A percentile compares a stretch with the other conserved stretches of the same genome.
phyloP scores from a whole-genome alignment of 35 echinoderm and acorn worm species.

The Ptychodera flava region DNA sequence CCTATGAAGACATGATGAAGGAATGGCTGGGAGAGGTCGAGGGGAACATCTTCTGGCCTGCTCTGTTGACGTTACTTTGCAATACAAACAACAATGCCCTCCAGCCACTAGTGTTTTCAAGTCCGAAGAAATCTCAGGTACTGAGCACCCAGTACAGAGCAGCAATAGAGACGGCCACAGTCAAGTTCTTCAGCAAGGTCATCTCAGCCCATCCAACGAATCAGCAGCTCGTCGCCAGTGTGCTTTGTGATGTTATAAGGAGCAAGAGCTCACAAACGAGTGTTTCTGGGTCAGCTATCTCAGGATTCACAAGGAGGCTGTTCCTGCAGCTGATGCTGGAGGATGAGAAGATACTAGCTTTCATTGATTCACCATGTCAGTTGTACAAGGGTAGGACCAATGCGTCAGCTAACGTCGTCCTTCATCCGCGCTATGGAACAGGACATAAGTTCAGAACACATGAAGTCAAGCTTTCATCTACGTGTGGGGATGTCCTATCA shows the following conservation, averaged over 20 bases:
- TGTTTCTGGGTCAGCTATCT: constrained; percentile 41
- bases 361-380: constrained; percentile 50
- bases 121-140: constrained; percentile 26
- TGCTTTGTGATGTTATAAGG: constrained; percentile 88
- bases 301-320: constrained; percentile 82
- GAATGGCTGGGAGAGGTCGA: constrained; percentile 81
- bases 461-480: constrained; percentile 71
- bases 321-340: constrained; percentile 96
- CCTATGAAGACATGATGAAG: constrained; percentile 65
- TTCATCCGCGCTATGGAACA: constrained; percentile 55
- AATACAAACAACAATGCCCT: constrained; percentile 45
- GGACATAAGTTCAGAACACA: constrained; percentile 81
- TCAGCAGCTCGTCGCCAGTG: constrained; percentile 82
- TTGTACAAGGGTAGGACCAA: constrained; percentile 41
- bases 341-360: constrained; percentile 71
- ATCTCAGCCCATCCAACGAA: constrained; percentile 78
- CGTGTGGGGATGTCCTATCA: constrained; percentile 43
- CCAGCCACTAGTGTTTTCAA: constrained; percentile 8
- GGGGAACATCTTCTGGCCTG: constrained; percentile 83
- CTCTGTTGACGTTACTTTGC: constrained; percentile 84
- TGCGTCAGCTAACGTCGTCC: constrained; percentile 22
- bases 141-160: constrained; percentile 64
- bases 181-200: constrained; percentile 66
- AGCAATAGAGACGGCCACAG: constrained; percentile 68
- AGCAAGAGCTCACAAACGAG: constrained; percentile 33